Base-by-base conservation (phyloP, 2,797 vertebrate species). In the Taenioides sp. region DNA sequence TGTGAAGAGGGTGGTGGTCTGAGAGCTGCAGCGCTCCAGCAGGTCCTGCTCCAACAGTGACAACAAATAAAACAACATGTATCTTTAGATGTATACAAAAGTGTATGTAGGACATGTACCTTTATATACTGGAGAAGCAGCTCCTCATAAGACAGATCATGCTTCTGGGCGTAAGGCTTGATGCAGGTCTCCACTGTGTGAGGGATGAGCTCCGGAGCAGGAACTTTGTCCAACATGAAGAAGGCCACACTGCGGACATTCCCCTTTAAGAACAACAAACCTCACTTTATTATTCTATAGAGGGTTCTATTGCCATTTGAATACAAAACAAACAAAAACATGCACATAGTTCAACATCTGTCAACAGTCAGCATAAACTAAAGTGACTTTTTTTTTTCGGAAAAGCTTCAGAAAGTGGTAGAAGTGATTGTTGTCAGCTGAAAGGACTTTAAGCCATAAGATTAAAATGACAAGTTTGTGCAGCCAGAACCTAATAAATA, bases 151-250 rank as follows among this genome's bases (percentile, higher is more conserved):
- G 94, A 91, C 67, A 99, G 84, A 27, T 90, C 77, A 62, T 97
- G 95, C 59, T 96, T 95, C 23, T 88, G 71, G 52, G 96, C 87
- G 50, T 98, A 99, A 1, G 96, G 96, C 47, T 92, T 84, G 61
- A 99, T 85, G 66, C 92, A 93, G 74, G 91, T 96, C 80, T 96
- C 93, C 68, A 99, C 87, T 37, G 94, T 80, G 0, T 89, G 89
- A 0, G 96, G 90, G 52, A 99, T 94, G 18, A 99, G 94, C 77
- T 98, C 96, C 0, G 98, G 96, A 49, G 96, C 98, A 3, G 94
- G 84, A 10, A 98, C 95, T 90, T 96, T 96, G 86, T 99, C 97
- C 67, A 99, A 91, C 98, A 99, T 98, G 62, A 94, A 94, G 82
- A 98, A 98, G 0, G 95, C 96, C 0, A 99, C 95, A 17, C 94